Base-by-base conservation (phyloP, 2,113 vertebrate species). In the Herpetotheres cachinnans region DNA sequence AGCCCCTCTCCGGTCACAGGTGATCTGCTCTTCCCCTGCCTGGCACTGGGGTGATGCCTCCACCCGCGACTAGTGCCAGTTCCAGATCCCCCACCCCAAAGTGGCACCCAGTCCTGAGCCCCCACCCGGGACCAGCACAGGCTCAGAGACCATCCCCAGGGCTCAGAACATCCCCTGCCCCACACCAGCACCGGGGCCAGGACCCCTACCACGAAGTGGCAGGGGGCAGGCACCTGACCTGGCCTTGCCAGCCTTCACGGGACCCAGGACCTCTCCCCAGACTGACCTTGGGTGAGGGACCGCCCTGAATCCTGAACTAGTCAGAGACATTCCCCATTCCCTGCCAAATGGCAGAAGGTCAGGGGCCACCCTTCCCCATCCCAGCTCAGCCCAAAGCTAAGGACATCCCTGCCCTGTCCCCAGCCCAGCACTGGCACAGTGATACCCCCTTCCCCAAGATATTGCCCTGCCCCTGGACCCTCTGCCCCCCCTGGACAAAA, bases 1-100 rank as follows among this genome's bases (percentile, higher is more conserved):
- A 4, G 19, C 27, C 30, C 32, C 1, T 2, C 3, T 3, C 40
- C 34, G 32, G 8, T 16, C 13, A 3, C 13, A 10, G 32, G 2
- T 36, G 32, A 10, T 6, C 18, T 62, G 10, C 6, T 18, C 18
- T 42, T 38, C 18, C 19, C 55, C 21, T 3, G 3, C 10, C 17
- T 13, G 36, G 30, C 26, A 0, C 55, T 26, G 55, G 21, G 32
- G 4, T 27, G 17, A 8, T 30, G 32, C 17, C 18, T 13, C 18
- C 13, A 9, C 18, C 21, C n/a, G 20, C 20, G 11, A 40, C 13
- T 7, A 1, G 32, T 32, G 13, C 38, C 50, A 4, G 7, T 8
- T 19, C 18, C 32, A 3, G 7, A 14, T 16, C 29, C 30, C 10
- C 24, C 46, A 3, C 17, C 13, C 7, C 30, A 10, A 22, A 13